Evolutionary conservation across 1,140 invertebrate species (phyloP), one percentile per base, ranked within the genome.

Genomic region (Apis mellifera): DNA sequence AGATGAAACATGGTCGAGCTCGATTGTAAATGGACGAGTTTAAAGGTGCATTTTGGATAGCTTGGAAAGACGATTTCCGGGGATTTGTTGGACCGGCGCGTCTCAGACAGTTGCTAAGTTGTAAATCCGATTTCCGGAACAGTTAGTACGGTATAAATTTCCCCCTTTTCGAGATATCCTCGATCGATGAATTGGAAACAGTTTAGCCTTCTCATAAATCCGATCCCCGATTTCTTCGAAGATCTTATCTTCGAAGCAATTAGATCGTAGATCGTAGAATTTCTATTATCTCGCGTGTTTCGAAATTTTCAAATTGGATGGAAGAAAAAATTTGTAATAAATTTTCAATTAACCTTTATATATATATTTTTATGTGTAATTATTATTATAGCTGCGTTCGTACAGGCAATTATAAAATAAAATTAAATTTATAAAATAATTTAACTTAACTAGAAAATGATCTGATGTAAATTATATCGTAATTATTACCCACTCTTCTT

Each of bases 101-200:
- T 72, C 57, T 79, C 68, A 72, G 50, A 15, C 50, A 62, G 68
- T 79, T 72, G 59, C 48, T 69, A 79, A 79, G 77, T 79, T 79
- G 77, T 79, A 79, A 79, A 79, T 72, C 68, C 77, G 50, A 72
- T 72, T 60, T 26, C 57, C 48, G 23, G 21, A 26, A 59, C 68
- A 72, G 77, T 79, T 79, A 72, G 57, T n/a, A 42, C 26, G 77
- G 17, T 64, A 79, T 79, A 79, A 79, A 79, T 79, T 72, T 72
- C 32, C 54, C 54, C 32, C 68, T 71, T 71, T 32, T 54, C 48
- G 32, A 23, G 59, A 72, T 79, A 72, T 62, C 68, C 54, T 62
- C 57, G 50, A 72, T 72, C 77, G 75, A 21, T 17, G 76, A 69
- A 78, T 69, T 23, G 64, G 76, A 50, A 55, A 69, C 54, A 59